A percentile compares a stretch with the other conserved stretches of the same genome.
Conservation (phyloP, 2,113 vertebrate genomes). For the Microcebus lehilahytsara region DNA sequence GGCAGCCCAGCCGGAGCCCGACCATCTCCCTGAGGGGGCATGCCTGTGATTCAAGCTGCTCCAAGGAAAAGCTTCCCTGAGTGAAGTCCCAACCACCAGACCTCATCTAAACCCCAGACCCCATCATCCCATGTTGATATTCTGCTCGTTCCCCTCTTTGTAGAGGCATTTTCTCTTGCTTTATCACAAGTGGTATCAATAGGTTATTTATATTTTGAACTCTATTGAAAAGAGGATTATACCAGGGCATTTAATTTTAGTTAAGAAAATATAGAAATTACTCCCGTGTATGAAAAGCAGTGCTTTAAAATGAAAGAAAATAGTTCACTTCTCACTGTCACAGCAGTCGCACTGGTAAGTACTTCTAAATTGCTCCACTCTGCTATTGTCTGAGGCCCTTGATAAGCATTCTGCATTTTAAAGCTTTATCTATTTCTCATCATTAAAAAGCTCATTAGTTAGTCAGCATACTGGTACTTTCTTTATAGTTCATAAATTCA, state of each 20-base stretch:
- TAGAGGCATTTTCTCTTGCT: conserved; percentile 53
- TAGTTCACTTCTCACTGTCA: conserved; percentile 73
- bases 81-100: background rate
- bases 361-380: conserved; percentile 80
- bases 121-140: background rate
- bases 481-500: conserved; percentile 74
- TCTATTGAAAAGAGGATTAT: conserved; percentile 64
- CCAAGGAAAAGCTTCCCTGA: background rate
- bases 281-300: conserved; percentile 66
- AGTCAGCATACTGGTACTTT: conserved; percentile 69
- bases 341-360: conserved; percentile 78
- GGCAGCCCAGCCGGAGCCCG: background rate
- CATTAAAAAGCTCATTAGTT: conserved; percentile 80
- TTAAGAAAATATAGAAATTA: conserved; percentile 80
- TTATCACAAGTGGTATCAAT: conserved; percentile 60
- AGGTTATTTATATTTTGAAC: conserved; percentile 72
- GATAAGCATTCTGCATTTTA: conserved; percentile 78
- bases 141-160: conserved; percentile 33
- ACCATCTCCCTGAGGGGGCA: background rate
- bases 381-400: conserved; percentile 78
- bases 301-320: conserved; percentile 78
- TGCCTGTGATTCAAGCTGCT: background rate
- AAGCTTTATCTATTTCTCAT: conserved; percentile 79
- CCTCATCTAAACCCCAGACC: background rate
- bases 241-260: conserved; percentile 71